phyloP scores from a whole-genome alignment of 2,113 vertebrate species.

The Delphinapterus leucas region DNA sequence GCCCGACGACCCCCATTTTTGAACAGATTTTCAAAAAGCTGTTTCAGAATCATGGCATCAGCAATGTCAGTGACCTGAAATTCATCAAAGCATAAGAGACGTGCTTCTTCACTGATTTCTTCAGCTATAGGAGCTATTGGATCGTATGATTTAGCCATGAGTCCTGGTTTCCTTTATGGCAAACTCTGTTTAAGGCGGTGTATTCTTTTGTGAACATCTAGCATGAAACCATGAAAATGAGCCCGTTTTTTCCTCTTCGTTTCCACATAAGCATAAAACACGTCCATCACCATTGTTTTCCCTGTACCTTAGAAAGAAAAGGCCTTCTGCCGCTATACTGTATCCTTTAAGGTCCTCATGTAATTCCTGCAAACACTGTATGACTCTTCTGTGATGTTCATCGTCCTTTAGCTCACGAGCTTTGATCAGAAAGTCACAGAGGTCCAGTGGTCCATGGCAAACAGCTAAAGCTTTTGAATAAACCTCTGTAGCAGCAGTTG shows the following conservation, averaged over 20 bases:
- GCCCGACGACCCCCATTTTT: slow-evolving; percentile 82
- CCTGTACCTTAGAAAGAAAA: slow-evolving; percentile 88
- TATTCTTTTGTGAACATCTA: slow-evolving; percentile 95
- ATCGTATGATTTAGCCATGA: slow-evolving; percentile 92
- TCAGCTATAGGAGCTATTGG: slow-evolving; percentile 94
- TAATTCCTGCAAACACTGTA: slow-evolving; percentile 87
- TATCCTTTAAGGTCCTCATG: slow-evolving; percentile 88
- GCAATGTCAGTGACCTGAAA: slow-evolving; percentile 98
- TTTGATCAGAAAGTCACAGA: slow-evolving; percentile 87
- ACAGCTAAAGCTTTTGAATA: slow-evolving; percentile 74
- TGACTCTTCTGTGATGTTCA: slow-evolving; percentile 86
- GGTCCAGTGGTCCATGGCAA: slow-evolving; percentile 83
- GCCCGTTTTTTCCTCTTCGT: slow-evolving; percentile 91
- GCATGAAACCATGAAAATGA: slow-evolving; percentile 97
- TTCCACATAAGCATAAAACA: slow-evolving; percentile 92
- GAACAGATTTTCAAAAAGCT: slow-evolving; percentile 96
- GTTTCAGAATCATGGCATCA: slow-evolving; percentile 96
- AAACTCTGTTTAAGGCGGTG: slow-evolving; percentile 93
- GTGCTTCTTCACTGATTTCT: slow-evolving; percentile 92
- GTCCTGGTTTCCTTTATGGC: slow-evolving; percentile 90
- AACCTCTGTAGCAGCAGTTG: slow-evolving; percentile 50
- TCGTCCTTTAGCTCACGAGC: slow-evolving; percentile 85
- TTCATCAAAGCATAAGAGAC: slow-evolving; percentile 96
- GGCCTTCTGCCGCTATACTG: slow-evolving; percentile 80
- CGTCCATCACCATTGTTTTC: slow-evolving; percentile 98